Percentiles rank a stretch among this genome's conserved stretches.
Conservation (phyloP, 2,888 invertebrate genomes). For the Pristionchus fissidentatus region DNA sequence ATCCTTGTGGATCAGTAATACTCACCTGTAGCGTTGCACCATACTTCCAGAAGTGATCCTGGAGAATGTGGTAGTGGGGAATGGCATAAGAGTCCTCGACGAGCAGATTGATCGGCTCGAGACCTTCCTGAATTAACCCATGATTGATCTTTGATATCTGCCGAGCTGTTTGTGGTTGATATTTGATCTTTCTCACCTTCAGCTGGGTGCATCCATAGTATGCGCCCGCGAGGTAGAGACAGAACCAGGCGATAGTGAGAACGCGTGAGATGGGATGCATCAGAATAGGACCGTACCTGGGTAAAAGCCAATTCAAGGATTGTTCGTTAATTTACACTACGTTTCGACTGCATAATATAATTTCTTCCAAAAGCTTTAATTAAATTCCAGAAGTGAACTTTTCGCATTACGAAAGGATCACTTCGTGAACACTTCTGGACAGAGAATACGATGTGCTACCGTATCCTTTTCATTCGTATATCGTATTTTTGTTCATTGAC, state of each 20-base stretch:
- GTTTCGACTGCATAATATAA: too few relatives aligned
- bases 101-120: conserved; percentile 73
- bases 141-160: not conserved
- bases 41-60: conserved; percentile 75
- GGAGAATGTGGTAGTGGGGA: conserved; percentile 70
- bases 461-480: not conserved
- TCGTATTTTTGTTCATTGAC: not conserved
- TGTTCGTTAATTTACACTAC: not conserved
- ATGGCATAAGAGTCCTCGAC: conserved; percentile 74
- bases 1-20: not conserved
- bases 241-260: conserved; percentile 71
- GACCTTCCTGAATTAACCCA: conserved; percentile 56
- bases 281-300: conserved; percentile 72
- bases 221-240: conserved; percentile 71
- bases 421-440: too few relatives aligned
- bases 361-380: too few relatives aligned
- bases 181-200: conserved; percentile 51
- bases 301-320: conserved; percentile 6
- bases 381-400: too few relatives aligned
- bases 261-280: conserved; percentile 73
- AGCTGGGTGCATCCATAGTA: conserved; percentile 73
- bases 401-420: too few relatives aligned
- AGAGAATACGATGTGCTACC: too few relatives aligned
- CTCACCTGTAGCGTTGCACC: conserved; percentile 70
- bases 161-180: not conserved